Percentiles rank a stretch among this genome's conserved stretches.
These are phyloP conservation scores for Scrobipalpa atriplicella DNA, from an alignment of 2,888 invertebrate genomes.

Conservation along the genomic window DNA sequence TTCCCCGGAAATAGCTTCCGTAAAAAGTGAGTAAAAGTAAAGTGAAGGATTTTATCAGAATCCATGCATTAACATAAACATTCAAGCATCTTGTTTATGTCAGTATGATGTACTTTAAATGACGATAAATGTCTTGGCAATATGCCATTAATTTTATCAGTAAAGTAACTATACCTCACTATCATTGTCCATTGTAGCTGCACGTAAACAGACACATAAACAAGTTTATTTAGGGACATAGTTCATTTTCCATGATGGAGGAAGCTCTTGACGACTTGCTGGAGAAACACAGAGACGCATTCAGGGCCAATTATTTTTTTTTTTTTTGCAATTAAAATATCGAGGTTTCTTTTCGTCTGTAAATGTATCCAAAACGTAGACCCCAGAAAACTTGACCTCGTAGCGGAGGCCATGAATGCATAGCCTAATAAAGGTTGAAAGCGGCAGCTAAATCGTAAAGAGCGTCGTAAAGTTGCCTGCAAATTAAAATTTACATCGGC, in stretches of 20 bases:
- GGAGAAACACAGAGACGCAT: neutral
- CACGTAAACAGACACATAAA: constrained; percentile 30
- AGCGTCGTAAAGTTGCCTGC: constrained; percentile 77
- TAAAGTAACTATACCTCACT: constrained; percentile 26
- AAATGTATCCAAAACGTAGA: constrained; percentile 1
- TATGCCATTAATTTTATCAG: constrained; percentile 40
- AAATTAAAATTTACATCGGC: constrained; percentile 82
- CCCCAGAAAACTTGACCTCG: constrained; percentile 7
- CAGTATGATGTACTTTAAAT: constrained; percentile 31
- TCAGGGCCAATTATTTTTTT: neutral
- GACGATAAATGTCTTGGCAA: constrained; percentile 36
- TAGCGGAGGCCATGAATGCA: constrained; percentile 61
- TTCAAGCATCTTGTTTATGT: constrained; percentile 31
- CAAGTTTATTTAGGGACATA: constrained; percentile 23
- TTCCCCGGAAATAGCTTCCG: constrained; percentile 38
- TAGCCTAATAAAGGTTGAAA: constrained; percentile 76
- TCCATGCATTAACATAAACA: constrained; percentile 22
- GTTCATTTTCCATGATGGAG: constrained; percentile 22
- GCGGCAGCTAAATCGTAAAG: constrained; percentile 78
- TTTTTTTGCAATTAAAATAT: neutral
- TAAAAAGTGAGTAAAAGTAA: constrained; percentile 4
- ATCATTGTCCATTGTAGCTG: constrained; percentile 31
- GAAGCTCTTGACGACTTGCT: constrained; percentile 29
- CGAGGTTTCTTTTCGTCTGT: neutral
- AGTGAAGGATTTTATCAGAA: constrained; percentile 17